phyloP scores from a whole-genome alignment of 1,140 invertebrate species.

The Drosophila tropicalis region DNA sequence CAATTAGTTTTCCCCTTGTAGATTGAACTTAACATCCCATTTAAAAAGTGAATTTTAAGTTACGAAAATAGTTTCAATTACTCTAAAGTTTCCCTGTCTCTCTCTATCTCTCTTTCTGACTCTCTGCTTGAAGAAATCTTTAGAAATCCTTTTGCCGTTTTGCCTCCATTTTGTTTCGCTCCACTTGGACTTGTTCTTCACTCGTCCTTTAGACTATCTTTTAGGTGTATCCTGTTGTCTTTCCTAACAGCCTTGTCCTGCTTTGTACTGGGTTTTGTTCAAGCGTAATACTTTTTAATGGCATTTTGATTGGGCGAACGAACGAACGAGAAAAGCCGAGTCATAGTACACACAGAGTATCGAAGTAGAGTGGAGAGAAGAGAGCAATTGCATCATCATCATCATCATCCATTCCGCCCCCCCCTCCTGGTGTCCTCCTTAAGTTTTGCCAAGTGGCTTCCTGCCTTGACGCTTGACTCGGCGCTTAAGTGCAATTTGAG shows the following conservation, averaged over 20 bases:
- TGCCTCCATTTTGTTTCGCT: constrained; percentile 14
- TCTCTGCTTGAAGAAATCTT: constrained; percentile 23
- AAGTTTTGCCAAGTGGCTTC: constrained; percentile 75
- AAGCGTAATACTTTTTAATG: constrained; percentile 83
- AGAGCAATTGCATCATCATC: constrained; percentile 16
- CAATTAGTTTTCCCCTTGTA: not conserved
- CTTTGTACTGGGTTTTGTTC: constrained; percentile 78
- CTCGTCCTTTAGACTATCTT: constrained; percentile 1
- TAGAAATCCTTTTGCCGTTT: constrained; percentile 8
- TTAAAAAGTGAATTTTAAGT: constrained; percentile 46
- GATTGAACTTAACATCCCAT: not conserved
- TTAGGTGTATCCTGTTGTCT: constrained; percentile 26
- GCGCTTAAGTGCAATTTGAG: constrained; percentile 79
- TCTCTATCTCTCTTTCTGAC: too few relatives aligned
- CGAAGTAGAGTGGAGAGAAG: constrained; percentile 28
- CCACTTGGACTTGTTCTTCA: not conserved
- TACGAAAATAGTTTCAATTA: constrained; percentile 60
- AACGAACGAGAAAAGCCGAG: constrained; percentile 36
- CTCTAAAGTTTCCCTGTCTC: not conserved
- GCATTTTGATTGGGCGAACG: constrained; percentile 80
- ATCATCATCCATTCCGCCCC: too few relatives aligned
- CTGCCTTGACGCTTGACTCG: constrained; percentile 78
- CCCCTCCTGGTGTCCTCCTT: constrained; percentile 35
- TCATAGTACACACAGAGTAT: constrained; percentile 32
- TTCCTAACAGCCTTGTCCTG: constrained; percentile 62